Base-by-base conservation (phyloP, 2,113 vertebrate species). In the Mohoua ochrocephala region DNA sequence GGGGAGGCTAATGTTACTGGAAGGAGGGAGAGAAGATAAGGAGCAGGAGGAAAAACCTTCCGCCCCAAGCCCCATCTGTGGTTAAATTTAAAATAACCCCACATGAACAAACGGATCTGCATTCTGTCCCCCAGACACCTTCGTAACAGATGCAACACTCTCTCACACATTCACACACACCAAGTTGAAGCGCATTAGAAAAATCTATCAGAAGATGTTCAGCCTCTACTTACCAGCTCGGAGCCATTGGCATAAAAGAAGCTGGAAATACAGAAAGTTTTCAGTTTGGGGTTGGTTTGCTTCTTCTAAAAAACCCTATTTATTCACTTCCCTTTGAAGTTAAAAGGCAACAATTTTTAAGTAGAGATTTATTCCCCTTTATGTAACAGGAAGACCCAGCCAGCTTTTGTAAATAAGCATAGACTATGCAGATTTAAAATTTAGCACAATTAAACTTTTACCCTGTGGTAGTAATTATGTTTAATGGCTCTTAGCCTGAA, bases 401-500 rank as follows among this genome's bases (percentile, higher is more conserved):
- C 76, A 96, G 93, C 94, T 96, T 96, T 96, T 96, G 95, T 96
- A 97, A 98, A 97, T 96, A 97, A 97, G 95, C 87, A 86, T 23
- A 78, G 56, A 85, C 81, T 79, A 92, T 57, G 77, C 90, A 94
- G 95, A 95, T 91, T 97, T 94, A 94, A 97, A 91, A 96, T 96
- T 95, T 96, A 97, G 91, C 92, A 95, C 93, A 96, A 91, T 84
- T 93, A 97, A 97, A 97, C 95, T 97, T 97, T 97, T 96, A 97
- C 81, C 96, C 92, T 17, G 88, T 97, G 96, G 96, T 97, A 97
- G 96, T 98, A 98, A 98, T 98, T 98, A 98, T 96, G 71, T 94
- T 91, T 98, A 50, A 97, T 93, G 91, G 95, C 95, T 96, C 95
- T 97, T 97, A 95, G 93, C 95, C 94, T 83, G 90, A 98, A 97